Percentiles rank a stretch among this genome's conserved stretches.
Conservation (phyloP, 2,113 vertebrate species). For the Carassius carassius region DNA sequence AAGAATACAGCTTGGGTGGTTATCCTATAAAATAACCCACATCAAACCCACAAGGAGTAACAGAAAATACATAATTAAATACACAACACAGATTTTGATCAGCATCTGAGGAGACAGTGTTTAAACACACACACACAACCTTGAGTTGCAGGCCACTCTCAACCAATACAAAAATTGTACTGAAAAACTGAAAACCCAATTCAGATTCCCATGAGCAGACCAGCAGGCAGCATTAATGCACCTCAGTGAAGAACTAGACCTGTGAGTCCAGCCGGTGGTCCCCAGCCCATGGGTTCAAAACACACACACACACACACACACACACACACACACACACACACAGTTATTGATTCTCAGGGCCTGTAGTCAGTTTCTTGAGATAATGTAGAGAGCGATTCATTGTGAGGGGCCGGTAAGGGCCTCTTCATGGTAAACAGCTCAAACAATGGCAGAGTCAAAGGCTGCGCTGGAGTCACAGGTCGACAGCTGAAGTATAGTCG, state of each 20-base stretch:
- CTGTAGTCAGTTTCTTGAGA: constrained; percentile 1
- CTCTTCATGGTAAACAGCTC: constrained; percentile 34
- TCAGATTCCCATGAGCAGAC: not conserved
- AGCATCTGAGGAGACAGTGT: not conserved
- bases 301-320: not conserved
- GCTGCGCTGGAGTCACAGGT: constrained; percentile 64
- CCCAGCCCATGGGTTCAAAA: not conserved
- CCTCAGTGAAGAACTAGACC: constrained; percentile 3
- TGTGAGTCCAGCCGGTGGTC: not conserved
- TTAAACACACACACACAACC: not conserved
- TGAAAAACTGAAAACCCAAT: too few relatives aligned
- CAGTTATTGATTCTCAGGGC: not conserved
- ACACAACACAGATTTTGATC: too few relatives aligned
- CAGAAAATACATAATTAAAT: constrained; percentile 4
- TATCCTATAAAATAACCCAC: not conserved
- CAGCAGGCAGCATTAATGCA: not conserved
- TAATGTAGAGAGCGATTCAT: constrained; percentile 20
- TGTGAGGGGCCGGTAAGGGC: constrained; percentile 30
- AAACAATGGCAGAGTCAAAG: constrained; percentile 71
- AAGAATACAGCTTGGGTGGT: not conserved
- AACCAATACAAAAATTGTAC: not conserved
- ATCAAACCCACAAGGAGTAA: not conserved
- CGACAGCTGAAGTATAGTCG: constrained; percentile 68
- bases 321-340: too few relatives aligned
- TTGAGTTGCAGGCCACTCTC: not conserved